phyloP scores from a whole-genome alignment of 2,113 vertebrate species.

The Leptobrachium leishanense region DNA sequence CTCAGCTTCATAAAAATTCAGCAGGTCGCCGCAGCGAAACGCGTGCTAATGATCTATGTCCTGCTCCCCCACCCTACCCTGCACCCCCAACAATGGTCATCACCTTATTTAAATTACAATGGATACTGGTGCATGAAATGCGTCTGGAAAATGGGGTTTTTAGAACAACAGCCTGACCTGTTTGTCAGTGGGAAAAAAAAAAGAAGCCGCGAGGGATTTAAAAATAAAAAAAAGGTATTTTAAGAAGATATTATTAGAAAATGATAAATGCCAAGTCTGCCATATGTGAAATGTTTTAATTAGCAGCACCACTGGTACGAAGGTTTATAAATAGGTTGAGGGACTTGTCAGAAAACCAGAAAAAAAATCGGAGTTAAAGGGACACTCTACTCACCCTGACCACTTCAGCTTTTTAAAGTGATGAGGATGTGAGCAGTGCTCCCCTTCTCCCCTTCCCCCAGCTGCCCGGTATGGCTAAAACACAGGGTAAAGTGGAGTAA shows the following conservation, averaged over 20 bases:
- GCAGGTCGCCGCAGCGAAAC: background rate
- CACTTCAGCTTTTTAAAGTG: too few relatives aligned
- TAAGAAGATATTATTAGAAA: background rate
- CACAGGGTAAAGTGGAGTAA: too few relatives aligned
- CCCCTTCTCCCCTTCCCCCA: too few relatives aligned
- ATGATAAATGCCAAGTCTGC: background rate
- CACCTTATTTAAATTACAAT: slow-evolving; percentile 18
- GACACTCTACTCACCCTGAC: too few relatives aligned
- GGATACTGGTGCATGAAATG: background rate
- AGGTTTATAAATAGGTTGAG: too few relatives aligned
- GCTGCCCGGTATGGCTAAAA: too few relatives aligned
- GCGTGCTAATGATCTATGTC: slow-evolving; percentile 22
- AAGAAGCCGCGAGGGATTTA: background rate
- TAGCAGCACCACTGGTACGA: too few relatives aligned
- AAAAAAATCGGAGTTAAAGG: too few relatives aligned
- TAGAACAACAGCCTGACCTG: background rate
- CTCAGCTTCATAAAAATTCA: slow-evolving; percentile 14
- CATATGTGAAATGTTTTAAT: background rate
- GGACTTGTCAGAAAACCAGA: too few relatives aligned
- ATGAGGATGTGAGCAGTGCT: too few relatives aligned
- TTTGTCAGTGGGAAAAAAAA: background rate
- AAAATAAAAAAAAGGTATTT: background rate
- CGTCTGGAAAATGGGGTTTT: background rate
- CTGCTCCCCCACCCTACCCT: background rate
- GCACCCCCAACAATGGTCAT: background rate